These are phyloP conservation scores for Hypocryptadius cinnamomeus DNA, from an alignment of 2,113 vertebrate species.

Conservation along the genomic window DNA sequence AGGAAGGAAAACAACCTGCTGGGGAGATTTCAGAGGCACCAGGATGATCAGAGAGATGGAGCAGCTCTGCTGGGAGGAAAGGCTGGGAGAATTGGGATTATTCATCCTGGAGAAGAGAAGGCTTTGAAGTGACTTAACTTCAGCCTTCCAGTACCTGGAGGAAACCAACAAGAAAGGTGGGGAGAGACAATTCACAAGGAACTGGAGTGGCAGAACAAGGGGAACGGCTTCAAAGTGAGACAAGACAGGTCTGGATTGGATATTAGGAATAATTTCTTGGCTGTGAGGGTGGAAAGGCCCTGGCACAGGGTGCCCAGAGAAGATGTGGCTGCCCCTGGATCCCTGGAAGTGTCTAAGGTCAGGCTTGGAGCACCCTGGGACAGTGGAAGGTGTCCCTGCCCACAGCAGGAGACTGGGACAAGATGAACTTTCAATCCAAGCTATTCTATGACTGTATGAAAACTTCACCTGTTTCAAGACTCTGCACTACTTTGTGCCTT, in stretches of 20 bases:
- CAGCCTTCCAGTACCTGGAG: neutral
- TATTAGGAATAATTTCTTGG: neutral
- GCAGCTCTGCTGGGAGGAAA: neutral
- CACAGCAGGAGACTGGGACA: rapidly evolving
- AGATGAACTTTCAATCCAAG: neutral
- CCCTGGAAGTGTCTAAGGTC: neutral
- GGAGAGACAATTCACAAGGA: neutral
- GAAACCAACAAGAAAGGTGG: neutral
- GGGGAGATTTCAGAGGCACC: neutral
- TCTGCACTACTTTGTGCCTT: neutral
- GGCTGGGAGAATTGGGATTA: neutral
- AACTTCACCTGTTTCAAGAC: neutral
- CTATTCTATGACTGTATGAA: neutral
- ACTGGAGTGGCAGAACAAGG: neutral
- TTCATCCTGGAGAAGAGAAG: neutral
- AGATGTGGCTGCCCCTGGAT: neutral
- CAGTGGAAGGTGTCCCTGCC: neutral
- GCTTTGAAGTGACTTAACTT: neutral
- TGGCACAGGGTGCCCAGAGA: neutral
- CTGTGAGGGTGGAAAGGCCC: rapidly evolving
- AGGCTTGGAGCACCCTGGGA: rapidly evolving
- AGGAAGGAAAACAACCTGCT: neutral
- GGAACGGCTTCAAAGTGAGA: neutral
- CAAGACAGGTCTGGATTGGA: no score
- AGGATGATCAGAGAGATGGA: neutral